phyloP scores from a whole-genome alignment of 1,140 invertebrate species.

The Agrilus planipennis region DNA sequence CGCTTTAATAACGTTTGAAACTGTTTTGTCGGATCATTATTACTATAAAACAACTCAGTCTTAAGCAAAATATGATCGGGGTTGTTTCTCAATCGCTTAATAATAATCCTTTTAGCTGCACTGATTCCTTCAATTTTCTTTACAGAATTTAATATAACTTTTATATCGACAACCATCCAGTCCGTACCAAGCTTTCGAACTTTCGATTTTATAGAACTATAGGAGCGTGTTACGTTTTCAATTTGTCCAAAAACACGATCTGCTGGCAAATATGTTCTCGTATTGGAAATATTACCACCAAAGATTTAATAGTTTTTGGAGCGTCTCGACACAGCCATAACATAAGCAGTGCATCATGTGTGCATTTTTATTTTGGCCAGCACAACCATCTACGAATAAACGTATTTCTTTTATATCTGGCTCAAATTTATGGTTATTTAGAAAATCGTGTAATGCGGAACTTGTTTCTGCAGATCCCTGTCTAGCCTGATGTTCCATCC shows the following conservation, averaged over 20 bases:
- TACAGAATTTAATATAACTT: slow-evolving; percentile 4
- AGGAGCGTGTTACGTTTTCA: slow-evolving; percentile 16
- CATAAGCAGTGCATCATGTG: slow-evolving; percentile 15
- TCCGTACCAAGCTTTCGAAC: slow-evolving; percentile 6
- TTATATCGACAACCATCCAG: slow-evolving; percentile 5
- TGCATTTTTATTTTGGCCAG: slow-evolving; percentile 16
- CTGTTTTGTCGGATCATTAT: slow-evolving; percentile 6
- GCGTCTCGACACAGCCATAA: slow-evolving; percentile 10
- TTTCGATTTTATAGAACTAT: slow-evolving; percentile 1
- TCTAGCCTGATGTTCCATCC: slow-evolving; percentile 8
- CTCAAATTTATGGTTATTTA: slow-evolving; percentile 5
- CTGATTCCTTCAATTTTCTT: slow-evolving; percentile 8
- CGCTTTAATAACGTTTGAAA: slow-evolving; percentile 8
- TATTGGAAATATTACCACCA: slow-evolving; percentile 16
- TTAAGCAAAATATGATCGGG: slow-evolving; percentile 4
- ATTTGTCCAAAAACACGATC: slow-evolving; percentile 22
- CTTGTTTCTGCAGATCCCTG: slow-evolving; percentile 8
- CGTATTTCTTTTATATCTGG: slow-evolving; percentile 6
- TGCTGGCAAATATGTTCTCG: slow-evolving; percentile 22
- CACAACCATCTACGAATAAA: slow-evolving; percentile 15
- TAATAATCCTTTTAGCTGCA: slow-evolving; percentile 6
- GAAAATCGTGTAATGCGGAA: slow-evolving; percentile 7
- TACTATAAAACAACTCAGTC: slow-evolving; percentile 6
- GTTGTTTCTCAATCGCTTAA: slow-evolving; percentile 4
- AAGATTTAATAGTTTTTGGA: slow-evolving; percentile 9